Base-by-base conservation (phyloP, 2,888 invertebrate genomes). In the Crocallis elinguaria region DNA sequence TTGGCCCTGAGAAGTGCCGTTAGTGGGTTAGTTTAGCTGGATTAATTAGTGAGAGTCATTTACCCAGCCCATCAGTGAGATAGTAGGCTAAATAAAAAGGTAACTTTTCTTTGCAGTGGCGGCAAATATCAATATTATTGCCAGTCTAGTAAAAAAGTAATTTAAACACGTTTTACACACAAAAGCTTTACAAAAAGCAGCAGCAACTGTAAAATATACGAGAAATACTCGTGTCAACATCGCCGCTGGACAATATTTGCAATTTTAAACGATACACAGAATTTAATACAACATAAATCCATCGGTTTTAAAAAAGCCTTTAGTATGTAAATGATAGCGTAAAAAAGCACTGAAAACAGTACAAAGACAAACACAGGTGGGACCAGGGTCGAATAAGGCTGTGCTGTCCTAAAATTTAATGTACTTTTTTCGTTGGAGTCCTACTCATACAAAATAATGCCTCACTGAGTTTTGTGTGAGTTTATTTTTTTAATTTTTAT, bases 291-390 rank as follows among this genome's bases (percentile, higher is more conserved):
- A 48, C 48, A 48, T 19, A 41, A 46, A 43, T 44, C 32, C 32
- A 16, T 29, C 21, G 23, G 37, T 29, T 43, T 48, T 16, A 36
- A 51, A 49, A 49, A 44, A 13, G 41, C 32, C 12, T 52, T 57
- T 57, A 42, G 25, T 29, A 57, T 57, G 49, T 41, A 49, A 57
- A 57, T 57, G 42, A 32, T 14, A 27, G 8, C 35, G 42, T 25
- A 27, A 44, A 48, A 51, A 39, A 13, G 11, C 37, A 17, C 25
- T 21, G 23, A 29, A 32, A 7, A 23, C 14, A 6, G 25, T 33
- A 43, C 14, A 49, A 54, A 54, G 27, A 19, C 32, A 43, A 48
- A 54, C 48, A 54, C 41, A 37, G 35, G 17, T 41, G 39, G 51
- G 38, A 39, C 19, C 50, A 38, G 45, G 7, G 52, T 42, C 51